Percentiles rank a stretch among this genome's conserved stretches.
Evolutionary conservation across 2,888 invertebrate genomes (phyloP).

Genomic region (Scrobipalpa costella): DNA sequence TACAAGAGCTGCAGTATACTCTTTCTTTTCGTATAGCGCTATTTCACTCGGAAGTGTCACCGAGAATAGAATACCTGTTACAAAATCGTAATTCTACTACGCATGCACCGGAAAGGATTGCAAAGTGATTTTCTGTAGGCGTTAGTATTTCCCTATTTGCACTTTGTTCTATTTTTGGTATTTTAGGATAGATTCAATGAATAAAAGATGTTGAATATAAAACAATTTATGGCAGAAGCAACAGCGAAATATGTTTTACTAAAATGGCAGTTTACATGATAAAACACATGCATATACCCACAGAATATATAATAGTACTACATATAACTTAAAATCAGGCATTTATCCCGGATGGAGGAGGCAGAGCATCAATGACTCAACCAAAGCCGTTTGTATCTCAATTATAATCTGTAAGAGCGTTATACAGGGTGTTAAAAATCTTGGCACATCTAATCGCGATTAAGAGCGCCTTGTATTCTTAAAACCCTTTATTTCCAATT

Average conservation of each 20-base stretch:
- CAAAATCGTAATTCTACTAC: not conserved
- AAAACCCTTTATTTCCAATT: no score
- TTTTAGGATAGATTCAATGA: not conserved
- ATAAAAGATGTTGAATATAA: not conserved
- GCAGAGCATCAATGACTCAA: no score
- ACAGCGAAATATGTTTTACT: not conserved
- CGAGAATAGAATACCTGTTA: not conserved
- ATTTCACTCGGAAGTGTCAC: not conserved
- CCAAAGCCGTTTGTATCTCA: no score
- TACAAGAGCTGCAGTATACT: not conserved
- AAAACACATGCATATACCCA: no score
- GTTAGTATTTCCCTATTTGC: not conserved
- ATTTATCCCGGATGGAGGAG: no score
- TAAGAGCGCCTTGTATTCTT: no score
- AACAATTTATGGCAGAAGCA: not conserved
- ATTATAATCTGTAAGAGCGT: no score
- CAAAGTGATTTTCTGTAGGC: not conserved
- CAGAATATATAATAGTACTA: no score
- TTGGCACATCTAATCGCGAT: no score
- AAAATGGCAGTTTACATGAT: not conserved
- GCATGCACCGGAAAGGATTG: not conserved
- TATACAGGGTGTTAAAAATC: no score
- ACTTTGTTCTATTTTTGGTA: not conserved
- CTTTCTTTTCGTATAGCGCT: constrained; percentile 8
- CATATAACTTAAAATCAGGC: no score